A percentile compares a stretch with the other conserved stretches of the same genome.
These are phyloP conservation scores for Pteropus alecto DNA, from an alignment of 2,113 vertebrate species.

Conservation along the genomic window DNA sequence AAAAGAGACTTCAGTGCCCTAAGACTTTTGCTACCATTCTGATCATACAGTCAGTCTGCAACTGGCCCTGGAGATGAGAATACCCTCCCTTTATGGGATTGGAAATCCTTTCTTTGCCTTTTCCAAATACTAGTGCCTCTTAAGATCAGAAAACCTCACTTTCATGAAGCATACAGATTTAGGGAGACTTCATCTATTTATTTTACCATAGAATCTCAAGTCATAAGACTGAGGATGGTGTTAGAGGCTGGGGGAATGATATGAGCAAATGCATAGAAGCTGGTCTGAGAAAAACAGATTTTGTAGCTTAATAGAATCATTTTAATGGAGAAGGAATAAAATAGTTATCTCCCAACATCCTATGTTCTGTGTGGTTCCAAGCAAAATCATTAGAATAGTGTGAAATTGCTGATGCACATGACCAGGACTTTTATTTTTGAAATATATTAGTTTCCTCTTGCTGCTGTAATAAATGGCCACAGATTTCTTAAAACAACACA, in stretches of 20 bases:
- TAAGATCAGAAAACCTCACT: not conserved
- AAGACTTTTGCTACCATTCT: not conserved
- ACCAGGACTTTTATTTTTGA: slow-evolving; percentile 7
- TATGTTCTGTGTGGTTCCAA: not conserved
- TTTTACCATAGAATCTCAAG: not conserved
- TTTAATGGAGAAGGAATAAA: slow-evolving; percentile 1
- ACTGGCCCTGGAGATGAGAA: not conserved
- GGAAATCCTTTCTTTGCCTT: not conserved
- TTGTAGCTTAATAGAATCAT: slow-evolving; percentile 8
- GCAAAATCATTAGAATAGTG: not conserved
- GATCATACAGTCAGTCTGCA: not conserved
- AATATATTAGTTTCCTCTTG: not conserved
- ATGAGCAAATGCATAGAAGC: not conserved
- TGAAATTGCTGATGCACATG: not conserved
- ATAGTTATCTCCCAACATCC: not conserved
- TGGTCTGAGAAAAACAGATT: not conserved
- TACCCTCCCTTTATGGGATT: not conserved
- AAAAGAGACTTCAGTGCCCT: not conserved
- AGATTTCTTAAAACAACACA: not conserved
- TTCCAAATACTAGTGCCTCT: not conserved
- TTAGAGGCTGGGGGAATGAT: not conserved
- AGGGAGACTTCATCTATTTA: not conserved
- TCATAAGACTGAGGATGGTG: not conserved
- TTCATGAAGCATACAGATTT: not conserved
- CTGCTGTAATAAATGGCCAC: not conserved